Evolutionary conservation across 2,113 vertebrate species (phyloP), one percentile per base, ranked within the genome.

Genomic region (Psophia crepitans): DNA sequence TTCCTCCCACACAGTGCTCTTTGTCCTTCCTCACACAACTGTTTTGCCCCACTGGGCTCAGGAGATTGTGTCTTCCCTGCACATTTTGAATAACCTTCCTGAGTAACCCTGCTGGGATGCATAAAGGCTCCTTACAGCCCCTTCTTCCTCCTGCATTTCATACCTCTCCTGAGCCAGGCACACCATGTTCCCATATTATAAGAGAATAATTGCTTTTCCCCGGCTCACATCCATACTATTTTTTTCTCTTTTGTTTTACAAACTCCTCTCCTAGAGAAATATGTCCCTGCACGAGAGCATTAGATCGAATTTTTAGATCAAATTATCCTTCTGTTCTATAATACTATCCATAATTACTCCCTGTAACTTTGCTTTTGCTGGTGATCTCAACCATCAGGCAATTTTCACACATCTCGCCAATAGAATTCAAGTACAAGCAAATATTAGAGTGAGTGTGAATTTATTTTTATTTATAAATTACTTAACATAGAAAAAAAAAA

Each of bases 221-320:
- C 83, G 82, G 77, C 87, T 97, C 85, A 92, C 76, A 96, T 90
- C 93, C 93, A 75, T 87, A 66, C 87, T 66, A 58, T 33, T 90
- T 96, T 95, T 97, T 94, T 71, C 89, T 89, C 63, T 96, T 95
- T 95, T 95, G 92, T 96, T 97, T 95, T 97, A 94, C 89, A 96
- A 93, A 97, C 89, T 96, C 84, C 57, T 85, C 83, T 97, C 61
- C 66, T 78, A 84, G 69, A 93, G 89, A 96, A 97, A 97, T 96
- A 95, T 60, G 56, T 93, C 94, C 90, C 93, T 85, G 48, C 27
- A 79, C 9, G 2, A 94, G 83, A 96, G 93, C 94, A 97, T 97
- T 96, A 97, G 96, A 98, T 97, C 77, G 26, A 94, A 95, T 96
- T 97, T 97, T 97, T 97, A 95, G 96, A 97, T 97, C 92, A 97